Evolutionary conservation across 2,113 vertebrate species (phyloP), one percentile per base, ranked within the genome.

Genomic region (Indicator maculatus): DNA sequence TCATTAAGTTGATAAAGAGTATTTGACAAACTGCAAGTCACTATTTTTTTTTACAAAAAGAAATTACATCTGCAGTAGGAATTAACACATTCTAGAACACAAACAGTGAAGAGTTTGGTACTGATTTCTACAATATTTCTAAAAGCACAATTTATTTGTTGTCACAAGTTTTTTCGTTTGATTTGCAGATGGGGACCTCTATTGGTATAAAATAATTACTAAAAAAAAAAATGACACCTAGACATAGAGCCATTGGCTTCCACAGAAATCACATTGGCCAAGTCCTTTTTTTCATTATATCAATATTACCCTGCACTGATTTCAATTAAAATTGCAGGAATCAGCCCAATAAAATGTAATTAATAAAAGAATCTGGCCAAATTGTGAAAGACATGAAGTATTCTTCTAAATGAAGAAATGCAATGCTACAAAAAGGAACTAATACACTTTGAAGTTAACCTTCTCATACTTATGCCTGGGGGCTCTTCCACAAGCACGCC

Each of bases 171-270:
- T 86, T 83, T 91, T 95, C 91, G 95, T 97, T 97, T 93, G 94
- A 98, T 97, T 98, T 98, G 97, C 96, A 98, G 96, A 97, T 98
- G 97, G 97, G 96, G 98, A 98, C 98, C 97, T 97, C 98, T 98
- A 95, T 98, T 97, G 98, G 98, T 96, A 91, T 96, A 95, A 97
- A 96, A 74, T 65, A 96, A 97, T 97, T 96, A 86, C 56, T 78
- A 89, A 90, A 89, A 88, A 47, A 67, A 26, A 24, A 53, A 28
- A 33, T 13, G 71, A 94, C 88, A 89, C 76, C 91, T 69, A 72
- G 61, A 61, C 90, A 89, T 47, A 71, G 16, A 64, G 44, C 64
- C 58, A 36, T 41, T 79, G 72, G 70, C 53, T 93, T 59, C 38
- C 65, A 65, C 2, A 4, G 83, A 89, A 90, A 92, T 36, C 31